phyloP scores from a whole-genome alignment of 2,888 invertebrate species.

The Salticus scenicus region DNA sequence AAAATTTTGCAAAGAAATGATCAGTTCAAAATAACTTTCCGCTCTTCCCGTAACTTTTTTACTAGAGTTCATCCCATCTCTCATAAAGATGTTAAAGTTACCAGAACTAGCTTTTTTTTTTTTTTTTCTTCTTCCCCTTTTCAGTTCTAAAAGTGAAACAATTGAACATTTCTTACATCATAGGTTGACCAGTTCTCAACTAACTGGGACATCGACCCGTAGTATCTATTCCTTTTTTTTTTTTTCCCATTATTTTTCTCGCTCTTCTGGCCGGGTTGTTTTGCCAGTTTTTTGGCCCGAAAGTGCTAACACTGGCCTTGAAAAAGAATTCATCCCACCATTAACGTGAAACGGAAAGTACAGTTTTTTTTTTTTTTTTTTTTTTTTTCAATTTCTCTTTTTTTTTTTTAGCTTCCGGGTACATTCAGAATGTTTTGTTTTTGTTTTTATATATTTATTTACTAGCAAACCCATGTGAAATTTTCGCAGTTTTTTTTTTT shows the following conservation, averaged over 20 bases:
- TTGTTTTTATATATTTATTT: not conserved
- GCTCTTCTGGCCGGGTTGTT: not conserved
- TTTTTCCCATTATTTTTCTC: not conserved
- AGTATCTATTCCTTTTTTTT: slow-evolving; percentile 1
- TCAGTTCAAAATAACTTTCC: no score
- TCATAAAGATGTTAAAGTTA: no score
- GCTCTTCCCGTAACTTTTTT: no score
- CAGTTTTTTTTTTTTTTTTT: slow-evolving; percentile 28
- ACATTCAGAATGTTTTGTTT: not conserved
- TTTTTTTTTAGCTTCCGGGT: not conserved
- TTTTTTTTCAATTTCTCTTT: not conserved
- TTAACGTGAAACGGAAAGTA: slow-evolving; percentile 27
- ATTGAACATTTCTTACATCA: not conserved
- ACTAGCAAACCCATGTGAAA: no score
- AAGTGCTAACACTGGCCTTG: slow-evolving; percentile 58
- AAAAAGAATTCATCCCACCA: slow-evolving; percentile 27
- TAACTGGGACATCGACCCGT: slow-evolving; percentile 15
- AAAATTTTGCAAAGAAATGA: no score
- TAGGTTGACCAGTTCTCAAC: slow-evolving; percentile 35
- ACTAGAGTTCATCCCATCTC: no score
- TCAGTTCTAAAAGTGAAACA: slow-evolving; percentile 1
- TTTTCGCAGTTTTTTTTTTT: no score
- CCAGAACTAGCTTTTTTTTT: not conserved
- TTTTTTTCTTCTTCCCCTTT: no score
- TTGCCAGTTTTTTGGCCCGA: slow-evolving; percentile 13